phyloP scores from a whole-genome alignment of 35 echinoderm and acorn worm species.

The Holothuria glaberrima region DNA sequence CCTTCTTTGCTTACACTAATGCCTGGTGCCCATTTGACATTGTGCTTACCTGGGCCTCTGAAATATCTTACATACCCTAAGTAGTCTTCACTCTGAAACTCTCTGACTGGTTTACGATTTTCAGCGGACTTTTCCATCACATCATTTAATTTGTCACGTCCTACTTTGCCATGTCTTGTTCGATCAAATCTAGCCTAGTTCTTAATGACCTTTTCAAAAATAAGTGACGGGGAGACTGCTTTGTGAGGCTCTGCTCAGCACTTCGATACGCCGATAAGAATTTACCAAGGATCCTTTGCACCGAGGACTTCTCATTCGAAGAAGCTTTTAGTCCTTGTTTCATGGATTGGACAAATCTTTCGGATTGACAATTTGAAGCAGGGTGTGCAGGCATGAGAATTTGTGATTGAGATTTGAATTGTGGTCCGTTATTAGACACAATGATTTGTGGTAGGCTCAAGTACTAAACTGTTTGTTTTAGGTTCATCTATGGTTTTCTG shows the following conservation, averaged over 20 bases:
- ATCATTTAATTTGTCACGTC: background rate
- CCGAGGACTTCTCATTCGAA: too few species aligned
- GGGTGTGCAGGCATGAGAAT: conserved; percentile 55
- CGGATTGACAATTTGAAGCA: too few species aligned
- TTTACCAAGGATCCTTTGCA: too few species aligned
- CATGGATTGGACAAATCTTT: conserved; percentile 21
- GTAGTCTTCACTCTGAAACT: conserved; percentile 10
- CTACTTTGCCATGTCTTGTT: too few species aligned
- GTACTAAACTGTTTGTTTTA: too few species aligned
- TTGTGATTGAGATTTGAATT: conserved; percentile 63
- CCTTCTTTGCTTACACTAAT: background rate
- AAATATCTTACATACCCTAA: conserved; percentile 22
- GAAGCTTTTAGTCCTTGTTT: conserved; percentile 17
- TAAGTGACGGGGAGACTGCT: too few species aligned
- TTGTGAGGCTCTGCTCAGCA: too few species aligned
- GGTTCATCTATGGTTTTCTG: too few species aligned
- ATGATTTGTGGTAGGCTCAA: conserved; percentile 66
- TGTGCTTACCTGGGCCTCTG: background rate
- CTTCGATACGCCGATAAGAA: too few species aligned
- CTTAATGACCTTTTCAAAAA: too few species aligned
- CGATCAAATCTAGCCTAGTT: too few species aligned
- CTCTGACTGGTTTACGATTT: background rate
- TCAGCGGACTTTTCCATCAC: background rate
- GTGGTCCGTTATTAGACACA: conserved; percentile 84
- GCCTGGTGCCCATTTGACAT: background rate